Evolutionary conservation across 2,113 vertebrate genomes (phyloP), one percentile per base, ranked within the genome.

Genomic region (Dromaius novaehollandiae): DNA sequence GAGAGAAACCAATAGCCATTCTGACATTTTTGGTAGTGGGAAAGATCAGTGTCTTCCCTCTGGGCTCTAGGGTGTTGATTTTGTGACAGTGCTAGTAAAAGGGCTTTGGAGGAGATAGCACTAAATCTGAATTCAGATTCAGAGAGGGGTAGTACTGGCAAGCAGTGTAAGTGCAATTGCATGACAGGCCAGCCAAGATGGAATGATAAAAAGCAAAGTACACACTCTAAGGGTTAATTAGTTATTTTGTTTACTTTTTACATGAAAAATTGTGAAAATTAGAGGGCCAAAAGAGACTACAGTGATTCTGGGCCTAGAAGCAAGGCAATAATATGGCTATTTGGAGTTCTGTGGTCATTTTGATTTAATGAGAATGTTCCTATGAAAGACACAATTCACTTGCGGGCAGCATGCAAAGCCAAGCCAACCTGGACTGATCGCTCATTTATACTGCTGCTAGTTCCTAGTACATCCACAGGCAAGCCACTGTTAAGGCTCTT

Each of bases 381-480:
- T 76, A 53, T 95, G 96, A 95, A 96, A 95, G 95, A 76, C 81
- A 89, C 38, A 93, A 82, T 95, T 96, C 81, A 96, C 28, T 79
- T 0, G 5, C 2, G 2, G 34, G 53, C 70, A 69, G 65, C 13
- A 3, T 13, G 38, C 1, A 10, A 81, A 86, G 63, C 70, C 81
- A 95, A 61, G 42, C 83, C 1, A 11, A 50, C 26, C 48, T 82
- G 74, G 56, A 94, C 38, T 64, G 15, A 82, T 95, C 70, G 64
- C 66, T 65, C 9, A 0, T 80, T 90, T 69, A 48, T 42, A 22
- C 19, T 60, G 46, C 86, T 91, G 66, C 77, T 94, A 20, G 0
- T 48, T 94, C 80, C 73, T 56, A 56, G 73, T 32, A 79, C 34
- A 40, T 48, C 84, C 48, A 92, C 89, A 96, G 77, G 58, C 58